Percentiles rank a stretch among this genome's conserved stretches.
These are phyloP conservation scores for Tenrec ecaudatus DNA, from an alignment of 2,113 vertebrate genomes.

Conservation along the genomic window DNA sequence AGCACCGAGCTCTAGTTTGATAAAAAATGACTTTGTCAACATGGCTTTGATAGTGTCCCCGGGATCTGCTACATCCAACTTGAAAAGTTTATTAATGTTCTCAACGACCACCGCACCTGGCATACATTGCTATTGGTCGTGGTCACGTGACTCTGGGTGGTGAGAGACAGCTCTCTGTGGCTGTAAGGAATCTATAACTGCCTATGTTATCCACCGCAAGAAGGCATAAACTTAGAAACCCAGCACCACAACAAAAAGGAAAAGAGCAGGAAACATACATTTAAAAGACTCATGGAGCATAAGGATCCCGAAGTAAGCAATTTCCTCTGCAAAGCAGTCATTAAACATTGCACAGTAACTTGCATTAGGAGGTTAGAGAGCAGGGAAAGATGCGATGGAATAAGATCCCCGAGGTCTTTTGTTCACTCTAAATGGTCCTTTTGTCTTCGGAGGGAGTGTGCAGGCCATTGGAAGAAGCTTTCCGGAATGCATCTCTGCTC, in stretches of 20 bases:
- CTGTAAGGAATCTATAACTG: neutral
- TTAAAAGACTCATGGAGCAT: neutral
- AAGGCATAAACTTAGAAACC: conserved; percentile 1
- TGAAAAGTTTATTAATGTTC: conserved; percentile 34
- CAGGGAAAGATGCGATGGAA: neutral
- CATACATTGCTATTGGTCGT: neutral
- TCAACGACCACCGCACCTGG: neutral
- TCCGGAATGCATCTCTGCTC: conserved; percentile 8
- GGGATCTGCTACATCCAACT: conserved; percentile 56
- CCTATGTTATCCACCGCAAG: conserved; percentile 68
- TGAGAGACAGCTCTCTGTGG: neutral
- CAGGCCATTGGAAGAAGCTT: conserved; percentile 37
- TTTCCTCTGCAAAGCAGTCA: neutral
- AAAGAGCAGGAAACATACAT: conserved; percentile 62
- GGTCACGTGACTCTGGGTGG: neutral
- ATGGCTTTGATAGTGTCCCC: conserved; percentile 69
- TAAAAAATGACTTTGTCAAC: conserved; percentile 64
- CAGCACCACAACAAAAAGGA: conserved; percentile 61
- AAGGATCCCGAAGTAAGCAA: neutral
- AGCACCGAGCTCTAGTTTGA: neutral
- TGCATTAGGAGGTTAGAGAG: neutral
- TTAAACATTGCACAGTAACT: conserved; percentile 5
- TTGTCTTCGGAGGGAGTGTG: conserved; percentile 72
- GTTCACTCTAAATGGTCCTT: conserved; percentile 62
- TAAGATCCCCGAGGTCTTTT: conserved; percentile 42